phyloP scores from a whole-genome alignment of 1,140 invertebrate genomes.

The Linepithema humile region DNA sequence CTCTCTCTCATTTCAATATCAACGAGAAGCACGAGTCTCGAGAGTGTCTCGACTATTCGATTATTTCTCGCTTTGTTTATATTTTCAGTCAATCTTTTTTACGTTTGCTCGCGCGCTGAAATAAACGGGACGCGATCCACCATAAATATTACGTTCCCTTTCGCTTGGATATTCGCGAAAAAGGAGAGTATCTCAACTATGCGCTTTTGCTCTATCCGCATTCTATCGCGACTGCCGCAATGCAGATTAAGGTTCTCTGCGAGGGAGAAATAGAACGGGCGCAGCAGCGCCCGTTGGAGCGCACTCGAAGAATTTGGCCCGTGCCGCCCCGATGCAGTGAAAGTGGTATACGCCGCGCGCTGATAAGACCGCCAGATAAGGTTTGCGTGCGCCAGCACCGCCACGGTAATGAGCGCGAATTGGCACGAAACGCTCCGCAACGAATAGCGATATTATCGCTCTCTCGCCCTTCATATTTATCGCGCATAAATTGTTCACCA shows the following conservation, averaged over 20 bases:
- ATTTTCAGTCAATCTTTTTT: not conserved
- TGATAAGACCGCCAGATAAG: slow-evolving; percentile 46
- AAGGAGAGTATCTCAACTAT: slow-evolving; percentile 7
- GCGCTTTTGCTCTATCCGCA: slow-evolving; percentile 36
- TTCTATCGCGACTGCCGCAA: not conserved
- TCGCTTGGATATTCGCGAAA: not conserved
- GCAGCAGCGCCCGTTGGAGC: not conserved
- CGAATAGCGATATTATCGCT: slow-evolving; percentile 20
- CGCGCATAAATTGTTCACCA: not conserved
- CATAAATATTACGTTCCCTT: not conserved
- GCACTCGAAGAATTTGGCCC: slow-evolving; percentile 40
- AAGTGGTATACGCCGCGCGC: slow-evolving; percentile 34
- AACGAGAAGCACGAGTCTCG: too few relatives aligned
- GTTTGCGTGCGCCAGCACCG: slow-evolving; percentile 11
- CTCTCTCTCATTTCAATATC: too few relatives aligned
- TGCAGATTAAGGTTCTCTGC: not conserved
- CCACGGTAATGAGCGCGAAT: slow-evolving; percentile 43
- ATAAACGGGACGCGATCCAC: not conserved
- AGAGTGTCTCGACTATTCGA: too few relatives aligned
- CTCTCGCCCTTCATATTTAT: slow-evolving; percentile 10
- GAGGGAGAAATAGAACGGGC: slow-evolving; percentile 26
- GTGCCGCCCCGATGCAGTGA: slow-evolving; percentile 29
- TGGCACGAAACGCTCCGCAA: slow-evolving; percentile 17
- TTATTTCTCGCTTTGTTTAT: too few relatives aligned
- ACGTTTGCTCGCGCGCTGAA: not conserved